Percentiles rank a stretch among this genome's conserved stretches.
phyloP scores from a whole-genome alignment of 2,888 invertebrate species.

The Rutpela maculata region DNA sequence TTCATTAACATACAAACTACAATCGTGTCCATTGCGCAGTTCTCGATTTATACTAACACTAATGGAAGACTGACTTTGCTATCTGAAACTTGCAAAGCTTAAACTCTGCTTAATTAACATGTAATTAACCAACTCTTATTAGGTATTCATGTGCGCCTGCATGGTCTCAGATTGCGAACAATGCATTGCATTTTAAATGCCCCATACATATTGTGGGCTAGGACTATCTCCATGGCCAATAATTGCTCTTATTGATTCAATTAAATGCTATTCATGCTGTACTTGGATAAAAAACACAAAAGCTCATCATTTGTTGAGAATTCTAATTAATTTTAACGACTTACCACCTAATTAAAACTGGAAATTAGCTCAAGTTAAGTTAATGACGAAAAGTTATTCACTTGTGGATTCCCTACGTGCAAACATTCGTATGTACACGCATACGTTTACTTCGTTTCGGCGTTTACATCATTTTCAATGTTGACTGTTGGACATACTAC shows the following conservation, averaged over 20 bases:
- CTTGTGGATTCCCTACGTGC: neutral
- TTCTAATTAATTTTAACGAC: slow-evolving; percentile 42
- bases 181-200: slow-evolving; percentile 41
- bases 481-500: too few relatives aligned
- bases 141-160: slow-evolving; percentile 52
- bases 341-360: slow-evolving; percentile 34
- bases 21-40: slow-evolving; percentile 60
- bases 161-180: slow-evolving; percentile 40
- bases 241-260: slow-evolving; percentile 35
- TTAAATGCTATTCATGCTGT: slow-evolving; percentile 25
- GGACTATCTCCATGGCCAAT: slow-evolving; percentile 30
- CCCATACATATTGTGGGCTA: slow-evolving; percentile 2
- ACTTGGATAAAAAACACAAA: slow-evolving; percentile 4
- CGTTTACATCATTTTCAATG: too few relatives aligned
- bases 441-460: too few relatives aligned
- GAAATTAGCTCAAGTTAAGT: neutral
- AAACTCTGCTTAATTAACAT: slow-evolving; percentile 67
- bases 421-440: too few relatives aligned
- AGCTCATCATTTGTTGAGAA: slow-evolving; percentile 7
- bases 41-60: slow-evolving; percentile 63
- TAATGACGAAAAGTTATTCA: slow-evolving; percentile 27
- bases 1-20: slow-evolving; percentile 69
- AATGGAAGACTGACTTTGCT: slow-evolving; percentile 61
- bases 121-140: slow-evolving; percentile 67
- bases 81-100: slow-evolving; percentile 56